A percentile compares a stretch with the other conserved stretches of the same genome.
phyloP scores from a whole-genome alignment of 1,140 invertebrate species.

The Diploscapter pachys region DNA sequence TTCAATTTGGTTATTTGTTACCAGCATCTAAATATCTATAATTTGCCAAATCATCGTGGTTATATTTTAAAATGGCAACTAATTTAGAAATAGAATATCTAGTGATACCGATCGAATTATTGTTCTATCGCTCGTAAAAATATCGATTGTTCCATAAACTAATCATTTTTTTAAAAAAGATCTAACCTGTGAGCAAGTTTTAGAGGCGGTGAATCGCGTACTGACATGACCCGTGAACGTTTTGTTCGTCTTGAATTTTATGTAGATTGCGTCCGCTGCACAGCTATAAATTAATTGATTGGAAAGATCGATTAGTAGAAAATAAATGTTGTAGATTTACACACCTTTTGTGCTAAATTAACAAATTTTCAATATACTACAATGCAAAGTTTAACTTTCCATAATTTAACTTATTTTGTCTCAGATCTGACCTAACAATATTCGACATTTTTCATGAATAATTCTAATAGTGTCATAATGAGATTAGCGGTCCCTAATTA shows the following conservation, averaged over 20 bases:
- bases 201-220: slow-evolving; percentile 18
- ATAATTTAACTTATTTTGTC: neutral
- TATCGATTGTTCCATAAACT: slow-evolving; percentile 7
- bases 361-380: neutral
- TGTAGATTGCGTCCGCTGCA: slow-evolving; percentile 30
- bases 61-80: no score
- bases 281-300: slow-evolving; percentile 15
- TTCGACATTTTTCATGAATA: no score
- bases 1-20: slow-evolving; percentile 35
- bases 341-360: neutral
- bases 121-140: slow-evolving; percentile 1
- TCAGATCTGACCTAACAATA: no score
- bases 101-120: no score
- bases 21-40: slow-evolving; percentile 2
- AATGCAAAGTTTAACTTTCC: neutral
- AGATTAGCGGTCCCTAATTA: no score
- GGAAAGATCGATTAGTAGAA: no score
- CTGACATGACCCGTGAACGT: slow-evolving; percentile 26
- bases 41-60: no score
- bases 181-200: slow-evolving; percentile 23
- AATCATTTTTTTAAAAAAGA: neutral
- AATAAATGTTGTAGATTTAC: neutral
- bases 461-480: no score
- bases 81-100: no score
- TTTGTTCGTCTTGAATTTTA: slow-evolving; percentile 23